Percentiles rank a stretch among this genome's conserved stretches.
phyloP scores from a whole-genome alignment of 2,113 vertebrate genomes.

The Penelope pileata region DNA sequence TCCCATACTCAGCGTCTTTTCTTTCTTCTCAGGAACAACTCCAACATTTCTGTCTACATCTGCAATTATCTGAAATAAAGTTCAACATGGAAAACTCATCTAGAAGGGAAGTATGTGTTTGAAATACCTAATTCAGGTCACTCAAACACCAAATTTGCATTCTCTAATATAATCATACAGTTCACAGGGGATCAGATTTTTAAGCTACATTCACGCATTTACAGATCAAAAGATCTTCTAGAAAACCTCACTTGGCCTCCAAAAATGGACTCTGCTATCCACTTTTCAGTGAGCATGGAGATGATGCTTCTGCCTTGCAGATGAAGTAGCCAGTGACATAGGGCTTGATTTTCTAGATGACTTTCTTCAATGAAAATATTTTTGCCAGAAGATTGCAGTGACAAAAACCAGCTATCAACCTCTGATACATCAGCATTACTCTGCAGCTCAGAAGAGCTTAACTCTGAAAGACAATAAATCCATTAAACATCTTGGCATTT shows the following conservation, averaged over 20 bases:
- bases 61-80: conserved; percentile 45
- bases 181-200: not conserved
- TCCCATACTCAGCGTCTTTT: not conserved
- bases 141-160: not conserved
- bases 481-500: conserved; percentile 27
- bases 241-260: not conserved
- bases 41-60: conserved; percentile 21
- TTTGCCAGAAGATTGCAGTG: not conserved
- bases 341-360: not conserved
- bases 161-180: not conserved
- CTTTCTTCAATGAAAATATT: not conserved
- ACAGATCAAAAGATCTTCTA: not conserved
- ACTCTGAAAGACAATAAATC: conserved; percentile 1
- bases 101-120: not conserved
- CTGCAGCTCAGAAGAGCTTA: conserved; percentile 7
- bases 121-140: not conserved
- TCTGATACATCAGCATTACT: not conserved
- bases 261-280: not conserved
- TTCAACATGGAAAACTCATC: conserved; percentile 28
- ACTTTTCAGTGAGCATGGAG: not conserved
- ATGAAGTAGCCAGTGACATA: not conserved
- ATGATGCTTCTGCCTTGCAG: not conserved
- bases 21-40: not conserved
- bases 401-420: not conserved
- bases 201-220: not conserved